These are phyloP conservation scores for Hylomyscus alleni DNA, from an alignment of 2,797 vertebrate genomes.

Conservation along the genomic window DNA sequence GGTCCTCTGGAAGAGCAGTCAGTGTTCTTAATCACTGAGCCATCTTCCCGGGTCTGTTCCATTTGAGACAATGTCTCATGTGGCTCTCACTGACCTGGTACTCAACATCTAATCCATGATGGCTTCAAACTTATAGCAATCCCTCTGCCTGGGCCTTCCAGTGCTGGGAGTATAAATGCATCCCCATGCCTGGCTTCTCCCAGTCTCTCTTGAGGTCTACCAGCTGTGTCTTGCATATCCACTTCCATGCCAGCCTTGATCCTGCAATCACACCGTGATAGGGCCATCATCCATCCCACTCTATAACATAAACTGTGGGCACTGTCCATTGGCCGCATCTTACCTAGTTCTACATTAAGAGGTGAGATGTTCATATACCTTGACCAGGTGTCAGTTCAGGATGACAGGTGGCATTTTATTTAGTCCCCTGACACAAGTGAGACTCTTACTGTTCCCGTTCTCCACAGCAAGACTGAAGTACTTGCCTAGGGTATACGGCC, in stretches of 20 bases:
- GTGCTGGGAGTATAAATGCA: neutral
- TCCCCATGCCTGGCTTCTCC: neutral
- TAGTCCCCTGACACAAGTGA: neutral
- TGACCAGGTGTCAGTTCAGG: neutral
- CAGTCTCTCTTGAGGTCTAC: neutral
- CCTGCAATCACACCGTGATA: neutral
- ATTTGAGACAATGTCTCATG: neutral
- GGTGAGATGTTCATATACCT: neutral
- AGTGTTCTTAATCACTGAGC: neutral
- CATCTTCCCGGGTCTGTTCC: neutral
- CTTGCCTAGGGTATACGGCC: neutral
- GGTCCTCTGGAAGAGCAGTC: neutral
- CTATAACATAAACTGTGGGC: neutral
- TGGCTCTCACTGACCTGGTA: neutral
- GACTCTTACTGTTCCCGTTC: neutral
- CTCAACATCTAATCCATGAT: neutral
- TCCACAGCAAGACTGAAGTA: neutral
- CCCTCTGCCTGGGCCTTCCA: neutral
- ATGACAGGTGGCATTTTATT: neutral
- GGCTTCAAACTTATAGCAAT: neutral
- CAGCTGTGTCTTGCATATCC: neutral
- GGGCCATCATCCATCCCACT: neutral
- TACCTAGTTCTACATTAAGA: neutral
- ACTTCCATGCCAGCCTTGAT: fast-evolving
- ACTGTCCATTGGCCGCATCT: neutral